phyloP scores from a whole-genome alignment of 2,113 vertebrate genomes.

The Pterocles orientalis region DNA sequence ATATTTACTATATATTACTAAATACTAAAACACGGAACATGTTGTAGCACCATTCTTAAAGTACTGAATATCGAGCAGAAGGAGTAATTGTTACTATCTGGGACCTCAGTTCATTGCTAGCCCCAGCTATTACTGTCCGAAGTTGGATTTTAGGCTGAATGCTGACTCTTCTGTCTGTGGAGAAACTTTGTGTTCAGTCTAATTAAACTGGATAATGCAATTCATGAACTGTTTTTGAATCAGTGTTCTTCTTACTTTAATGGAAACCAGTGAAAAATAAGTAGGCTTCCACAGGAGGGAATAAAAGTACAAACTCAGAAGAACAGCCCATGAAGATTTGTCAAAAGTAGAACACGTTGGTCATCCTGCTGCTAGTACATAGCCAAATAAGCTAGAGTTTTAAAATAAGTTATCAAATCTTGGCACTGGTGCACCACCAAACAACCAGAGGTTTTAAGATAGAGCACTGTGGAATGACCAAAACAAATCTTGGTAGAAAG shows the following conservation, averaged over 20 bases:
- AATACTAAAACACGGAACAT: background rate
- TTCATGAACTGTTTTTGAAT: constrained; percentile 72
- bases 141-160: constrained; percentile 54
- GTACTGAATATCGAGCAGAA: background rate
- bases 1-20: background rate
- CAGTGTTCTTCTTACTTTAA: constrained; percentile 67
- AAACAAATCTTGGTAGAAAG: background rate
- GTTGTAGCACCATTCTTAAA: constrained; percentile 12
- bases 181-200: constrained; percentile 68
- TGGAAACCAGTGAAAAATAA: constrained; percentile 76
- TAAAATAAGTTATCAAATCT: constrained; percentile 3
- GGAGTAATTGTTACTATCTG: constrained; percentile 1
- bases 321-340: constrained; percentile 48
- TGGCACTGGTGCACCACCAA: background rate
- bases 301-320: constrained; percentile 67
- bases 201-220: constrained; percentile 78
- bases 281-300: constrained; percentile 38
- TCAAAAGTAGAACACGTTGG: background rate
- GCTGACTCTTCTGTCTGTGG: constrained; percentile 46
- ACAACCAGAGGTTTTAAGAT: background rate
- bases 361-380: background rate
- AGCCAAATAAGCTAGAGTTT: background rate
- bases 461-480: background rate
- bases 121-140: background rate
- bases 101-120: constrained; percentile 5